Conservation (phyloP, 2,113 vertebrate genomes). For the Capreolus pygargus region DNA sequence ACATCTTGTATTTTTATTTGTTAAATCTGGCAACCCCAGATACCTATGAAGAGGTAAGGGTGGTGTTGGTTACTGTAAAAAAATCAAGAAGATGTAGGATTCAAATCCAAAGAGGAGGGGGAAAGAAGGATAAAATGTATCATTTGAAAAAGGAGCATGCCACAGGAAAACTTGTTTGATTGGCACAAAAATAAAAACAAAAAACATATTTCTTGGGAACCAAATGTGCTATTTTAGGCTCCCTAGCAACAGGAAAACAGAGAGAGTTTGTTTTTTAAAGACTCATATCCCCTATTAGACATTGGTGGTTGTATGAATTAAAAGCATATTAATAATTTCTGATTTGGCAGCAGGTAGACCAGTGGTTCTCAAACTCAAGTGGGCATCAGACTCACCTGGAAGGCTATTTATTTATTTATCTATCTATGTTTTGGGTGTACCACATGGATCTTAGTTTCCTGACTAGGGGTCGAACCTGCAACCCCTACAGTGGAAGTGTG, state of each 20-base stretch:
- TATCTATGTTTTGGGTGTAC: background rate
- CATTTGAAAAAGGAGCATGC: background rate
- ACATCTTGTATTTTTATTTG: background rate
- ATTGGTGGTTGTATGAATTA: background rate
- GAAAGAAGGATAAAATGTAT: background rate
- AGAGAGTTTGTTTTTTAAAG: constrained; percentile 3
- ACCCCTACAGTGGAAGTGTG: background rate
- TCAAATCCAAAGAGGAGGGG: background rate
- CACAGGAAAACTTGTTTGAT: constrained; percentile 29
- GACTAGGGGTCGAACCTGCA: background rate
- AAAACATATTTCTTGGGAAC: background rate
- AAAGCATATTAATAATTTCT: background rate
- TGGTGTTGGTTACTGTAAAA: background rate
- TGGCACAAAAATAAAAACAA: constrained; percentile 49
- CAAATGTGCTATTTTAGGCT: constrained; percentile 26
- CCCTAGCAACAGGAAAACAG: background rate
- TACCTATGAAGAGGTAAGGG: background rate
- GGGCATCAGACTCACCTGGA: background rate
- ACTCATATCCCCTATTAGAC: background rate
- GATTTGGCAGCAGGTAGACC: background rate
- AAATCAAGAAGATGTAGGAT: background rate
- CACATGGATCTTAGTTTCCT: background rate
- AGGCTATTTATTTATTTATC: background rate
- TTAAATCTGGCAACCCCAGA: background rate
- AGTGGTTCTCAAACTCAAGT: background rate